Percentiles rank a stretch among this genome's conserved stretches.
Conservation (phyloP, 2,888 invertebrate species). For the Altica lythri region DNA sequence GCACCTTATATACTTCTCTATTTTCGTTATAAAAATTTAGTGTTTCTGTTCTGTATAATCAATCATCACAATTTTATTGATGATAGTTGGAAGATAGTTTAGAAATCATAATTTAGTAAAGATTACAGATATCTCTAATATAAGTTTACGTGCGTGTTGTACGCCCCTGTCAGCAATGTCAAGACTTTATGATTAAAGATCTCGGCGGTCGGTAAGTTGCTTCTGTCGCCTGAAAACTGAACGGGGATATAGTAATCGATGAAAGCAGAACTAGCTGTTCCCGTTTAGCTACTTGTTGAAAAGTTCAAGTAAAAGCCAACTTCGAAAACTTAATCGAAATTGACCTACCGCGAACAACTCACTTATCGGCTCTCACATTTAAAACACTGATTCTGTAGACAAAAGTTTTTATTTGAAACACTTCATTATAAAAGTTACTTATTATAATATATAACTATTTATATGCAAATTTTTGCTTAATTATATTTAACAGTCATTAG, state of each 20-base stretch:
- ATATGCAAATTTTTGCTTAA: too few relatives aligned
- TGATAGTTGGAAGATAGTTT: neutral
- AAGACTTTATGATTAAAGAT: slow-evolving; percentile 30
- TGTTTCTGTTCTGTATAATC: too few relatives aligned
- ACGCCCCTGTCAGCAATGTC: slow-evolving; percentile 23
- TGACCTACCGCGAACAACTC: slow-evolving; percentile 18
- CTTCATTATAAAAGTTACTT: too few relatives aligned
- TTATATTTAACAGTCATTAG: too few relatives aligned
- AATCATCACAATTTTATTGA: too few relatives aligned
- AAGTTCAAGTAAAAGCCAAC: slow-evolving; percentile 19
- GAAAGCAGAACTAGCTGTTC: slow-evolving; percentile 26
- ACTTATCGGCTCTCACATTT: slow-evolving; percentile 15
- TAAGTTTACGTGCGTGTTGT: neutral
- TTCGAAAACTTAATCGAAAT: slow-evolving; percentile 20
- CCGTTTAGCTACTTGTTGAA: slow-evolving; percentile 29
- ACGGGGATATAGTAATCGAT: slow-evolving; percentile 27
- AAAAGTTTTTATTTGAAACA: too few relatives aligned
- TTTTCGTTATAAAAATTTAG: too few relatives aligned
- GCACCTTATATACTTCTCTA: too few relatives aligned
- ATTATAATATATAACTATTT: too few relatives aligned
- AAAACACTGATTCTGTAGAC: slow-evolving; percentile 4
- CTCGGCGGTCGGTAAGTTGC: slow-evolving; percentile 22
- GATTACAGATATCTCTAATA: neutral
- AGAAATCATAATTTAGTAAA: neutral
- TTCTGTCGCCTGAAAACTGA: slow-evolving; percentile 30